Evolutionary conservation across 2,113 vertebrate species (phyloP).

Genomic region (Melospiza melodia): DNA sequence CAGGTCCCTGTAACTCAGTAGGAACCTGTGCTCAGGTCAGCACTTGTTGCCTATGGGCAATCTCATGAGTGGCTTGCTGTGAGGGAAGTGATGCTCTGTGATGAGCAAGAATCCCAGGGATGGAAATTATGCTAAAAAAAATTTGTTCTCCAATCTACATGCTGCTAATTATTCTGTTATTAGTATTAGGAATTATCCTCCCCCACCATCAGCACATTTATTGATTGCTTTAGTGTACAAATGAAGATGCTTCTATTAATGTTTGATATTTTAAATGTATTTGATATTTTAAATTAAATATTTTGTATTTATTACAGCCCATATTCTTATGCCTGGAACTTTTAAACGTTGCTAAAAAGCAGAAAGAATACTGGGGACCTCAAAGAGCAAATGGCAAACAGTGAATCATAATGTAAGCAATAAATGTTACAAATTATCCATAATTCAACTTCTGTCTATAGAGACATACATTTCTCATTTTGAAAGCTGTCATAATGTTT

Average conservation of each 20-base stretch:
- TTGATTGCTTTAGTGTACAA: neutral
- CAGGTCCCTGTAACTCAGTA: neutral
- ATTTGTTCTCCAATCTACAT: fast-evolving
- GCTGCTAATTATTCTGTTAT: neutral
- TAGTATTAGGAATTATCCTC: neutral
- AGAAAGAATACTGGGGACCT: neutral
- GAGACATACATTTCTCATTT: neutral
- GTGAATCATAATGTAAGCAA: neutral
- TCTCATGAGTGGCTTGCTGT: neutral
- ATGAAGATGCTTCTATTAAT: neutral
- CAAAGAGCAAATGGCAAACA: neutral
- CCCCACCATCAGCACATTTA: neutral
- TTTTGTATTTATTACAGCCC: neutral
- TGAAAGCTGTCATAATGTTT: neutral
- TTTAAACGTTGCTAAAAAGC: neutral
- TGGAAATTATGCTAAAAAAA: neutral
- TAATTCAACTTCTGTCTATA: neutral
- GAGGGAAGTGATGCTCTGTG: neutral
- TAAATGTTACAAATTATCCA: neutral
- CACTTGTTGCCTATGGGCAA: neutral
- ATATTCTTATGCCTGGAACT: neutral
- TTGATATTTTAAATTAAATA: neutral
- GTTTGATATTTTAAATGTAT: neutral
- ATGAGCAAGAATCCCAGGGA: neutral
- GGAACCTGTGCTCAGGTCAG: neutral